These are phyloP conservation scores for Drosophila nikananu DNA, from an alignment of 1,140 invertebrate genomes.

Conservation along the genomic window DNA sequence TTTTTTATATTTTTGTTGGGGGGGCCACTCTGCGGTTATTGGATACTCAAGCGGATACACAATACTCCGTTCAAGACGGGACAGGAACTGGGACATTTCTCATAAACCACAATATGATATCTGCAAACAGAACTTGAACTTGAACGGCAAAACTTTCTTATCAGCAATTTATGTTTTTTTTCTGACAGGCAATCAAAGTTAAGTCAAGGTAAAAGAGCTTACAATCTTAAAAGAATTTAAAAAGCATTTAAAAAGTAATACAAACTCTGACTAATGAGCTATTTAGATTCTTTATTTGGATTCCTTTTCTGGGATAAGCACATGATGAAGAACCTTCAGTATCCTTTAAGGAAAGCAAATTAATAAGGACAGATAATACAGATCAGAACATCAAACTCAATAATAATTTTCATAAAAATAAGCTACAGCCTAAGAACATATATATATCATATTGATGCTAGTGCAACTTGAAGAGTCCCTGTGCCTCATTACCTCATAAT, in stretches of 20 bases:
- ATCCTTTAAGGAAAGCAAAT: too few species aligned
- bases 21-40: conserved; percentile 51
- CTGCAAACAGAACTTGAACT: conserved; percentile 59
- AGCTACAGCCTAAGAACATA: neutral
- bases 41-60: conserved; percentile 76
- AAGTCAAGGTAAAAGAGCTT: neutral
- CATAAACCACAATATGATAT: conserved; percentile 60
- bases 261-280: too few species aligned
- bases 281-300: too few species aligned
- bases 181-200: conserved; percentile 1
- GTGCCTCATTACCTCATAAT: conserved; percentile 1
- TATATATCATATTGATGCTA: neutral
- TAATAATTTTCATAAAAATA: neutral
- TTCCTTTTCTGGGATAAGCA: too few species aligned
- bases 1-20: neutral
- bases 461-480: neutral
- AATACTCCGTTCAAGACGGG: conserved; percentile 37
- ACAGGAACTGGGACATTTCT: conserved; percentile 45
- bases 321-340: neutral
- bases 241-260: too few species aligned
- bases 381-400: neutral
- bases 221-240: too few species aligned
- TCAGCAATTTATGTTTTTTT: conserved; percentile 40
- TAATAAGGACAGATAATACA: too few species aligned
- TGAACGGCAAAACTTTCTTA: conserved; percentile 37